Evolutionary conservation across 2,888 invertebrate genomes (phyloP).

Genomic region (Hetaerina titia): DNA sequence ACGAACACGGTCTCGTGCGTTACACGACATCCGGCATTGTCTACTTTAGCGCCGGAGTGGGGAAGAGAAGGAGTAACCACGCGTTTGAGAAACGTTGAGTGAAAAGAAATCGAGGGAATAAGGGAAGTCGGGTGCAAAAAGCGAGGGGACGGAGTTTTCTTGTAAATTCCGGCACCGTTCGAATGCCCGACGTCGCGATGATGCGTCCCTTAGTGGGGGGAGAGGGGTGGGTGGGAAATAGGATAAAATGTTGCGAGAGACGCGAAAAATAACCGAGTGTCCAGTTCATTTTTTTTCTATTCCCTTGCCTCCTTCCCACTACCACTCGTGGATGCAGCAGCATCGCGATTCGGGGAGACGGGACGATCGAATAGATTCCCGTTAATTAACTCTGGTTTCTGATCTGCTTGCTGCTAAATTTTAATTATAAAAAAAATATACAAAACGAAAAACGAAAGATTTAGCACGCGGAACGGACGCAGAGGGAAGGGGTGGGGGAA

Average conservation of each 20-base stretch:
- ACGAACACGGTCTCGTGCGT: neutral
- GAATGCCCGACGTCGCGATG: neutral
- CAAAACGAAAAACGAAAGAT: slow-evolving; percentile 16
- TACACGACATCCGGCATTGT: slow-evolving; percentile 2
- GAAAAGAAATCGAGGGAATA: too few relatives aligned
- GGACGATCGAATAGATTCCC: neutral
- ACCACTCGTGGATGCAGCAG: neutral
- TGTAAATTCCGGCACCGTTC: neutral
- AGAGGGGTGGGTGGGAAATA: neutral
- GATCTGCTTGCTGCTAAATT: slow-evolving; percentile 46
- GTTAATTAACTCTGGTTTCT: slow-evolving; percentile 32
- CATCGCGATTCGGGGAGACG: neutral
- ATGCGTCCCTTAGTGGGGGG: neutral
- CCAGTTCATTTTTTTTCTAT: neutral
- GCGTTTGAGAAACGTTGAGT: neutral
- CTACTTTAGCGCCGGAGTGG: neutral
- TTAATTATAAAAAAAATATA: slow-evolving; percentile 51
- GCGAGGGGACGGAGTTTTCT: neutral
- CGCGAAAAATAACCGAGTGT: neutral
- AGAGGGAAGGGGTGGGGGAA: neutral
- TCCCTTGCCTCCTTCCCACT: neutral
- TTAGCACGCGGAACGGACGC: neutral
- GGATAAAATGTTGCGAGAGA: neutral
- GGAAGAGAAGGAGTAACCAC: neutral
- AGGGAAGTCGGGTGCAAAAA: neutral